These are phyloP conservation scores for Cydia fagiglandana DNA, from an alignment of 1,140 invertebrate species.

Conservation along the genomic window DNA sequence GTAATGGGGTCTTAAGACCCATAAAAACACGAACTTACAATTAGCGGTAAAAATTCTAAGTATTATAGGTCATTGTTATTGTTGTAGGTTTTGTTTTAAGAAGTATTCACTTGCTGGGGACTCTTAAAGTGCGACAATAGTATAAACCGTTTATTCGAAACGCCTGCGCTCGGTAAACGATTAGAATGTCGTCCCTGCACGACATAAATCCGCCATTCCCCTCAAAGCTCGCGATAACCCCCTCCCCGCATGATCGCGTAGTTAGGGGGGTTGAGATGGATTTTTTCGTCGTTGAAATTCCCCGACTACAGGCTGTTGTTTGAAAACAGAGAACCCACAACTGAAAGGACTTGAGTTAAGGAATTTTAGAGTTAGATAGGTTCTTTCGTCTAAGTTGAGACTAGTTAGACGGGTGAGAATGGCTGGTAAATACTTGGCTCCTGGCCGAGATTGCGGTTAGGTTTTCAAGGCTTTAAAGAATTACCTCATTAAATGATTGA, in stretches of 20 bases:
- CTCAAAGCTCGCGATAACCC: conserved; percentile 31
- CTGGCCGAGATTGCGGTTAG: conserved; percentile 6
- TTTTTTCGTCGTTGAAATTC: conserved; percentile 30
- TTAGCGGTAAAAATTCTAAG: no score
- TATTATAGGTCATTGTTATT: no score
- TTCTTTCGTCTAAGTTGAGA: background rate
- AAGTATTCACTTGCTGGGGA: no score
- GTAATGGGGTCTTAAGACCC: background rate
- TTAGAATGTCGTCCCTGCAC: background rate
- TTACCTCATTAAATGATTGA: no score
- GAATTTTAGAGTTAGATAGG: background rate
- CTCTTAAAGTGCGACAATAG: no score
- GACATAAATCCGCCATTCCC: conserved; percentile 26
- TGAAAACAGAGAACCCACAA: background rate
- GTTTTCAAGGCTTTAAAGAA: background rate
- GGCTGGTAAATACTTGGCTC: background rate
- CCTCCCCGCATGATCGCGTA: conserved; percentile 29
- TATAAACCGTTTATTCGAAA: background rate
- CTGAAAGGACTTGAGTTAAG: background rate
- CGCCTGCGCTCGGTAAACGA: background rate
- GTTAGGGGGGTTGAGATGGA: conserved; percentile 23
- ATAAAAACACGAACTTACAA: no score
- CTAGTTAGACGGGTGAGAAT: conserved; percentile 15
- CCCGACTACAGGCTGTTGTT: conserved; percentile 22
- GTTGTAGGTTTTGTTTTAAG: no score